Base-by-base conservation (phyloP, 2,113 vertebrate species). In the Pachypanchax playfairii region DNA sequence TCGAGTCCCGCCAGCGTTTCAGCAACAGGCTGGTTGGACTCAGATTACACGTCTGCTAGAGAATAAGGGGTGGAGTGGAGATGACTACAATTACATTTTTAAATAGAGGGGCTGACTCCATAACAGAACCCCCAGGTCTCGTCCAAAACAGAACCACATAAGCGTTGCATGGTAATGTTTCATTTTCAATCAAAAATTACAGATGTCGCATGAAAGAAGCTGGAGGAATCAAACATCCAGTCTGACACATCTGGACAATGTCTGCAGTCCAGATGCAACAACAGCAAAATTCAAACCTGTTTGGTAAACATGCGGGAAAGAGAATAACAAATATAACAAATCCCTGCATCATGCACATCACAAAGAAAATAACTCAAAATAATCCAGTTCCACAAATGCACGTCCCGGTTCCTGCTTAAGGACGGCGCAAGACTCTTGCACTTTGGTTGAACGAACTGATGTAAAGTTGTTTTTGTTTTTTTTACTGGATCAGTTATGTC, bases 1-100 rank as follows among this genome's bases (percentile, higher is more conserved):
- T 31, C 33, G n/a, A 31, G 18, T 51, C 48, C 26, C n/a, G 3
- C 14, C n/a, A 63, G 64, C 73, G 82, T 85, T 79, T 77, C 70
- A 53, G 57, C 52, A n/a, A 73, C 51, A 47, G 28, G 17, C 20
- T 33, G 48, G 26, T 24, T 2, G 49, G 74, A 69, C 70, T 82
- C 79, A 84, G 66, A 75, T 89, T 85, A 88, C 85, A 82, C 65
- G 71, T 80, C 69, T 63, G 60, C 74, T 51, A 28, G 67, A 87
- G 75, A 89, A 87, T 84, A 69, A 84, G 42, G 76, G 85, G 79
- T 83, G 85, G 79, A 75, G 82, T 60, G 22, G 24, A 44, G 15
- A 46, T 25, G 36, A 73, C 33, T 87, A 80, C 48, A 66, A 48
- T 88, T 84, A 82, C 87, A 6, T 6, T 73, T n/a, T 73, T 61